Evolutionary conservation across 1,140 invertebrate genomes (phyloP).

Genomic region (Drosophila nebulosa): DNA sequence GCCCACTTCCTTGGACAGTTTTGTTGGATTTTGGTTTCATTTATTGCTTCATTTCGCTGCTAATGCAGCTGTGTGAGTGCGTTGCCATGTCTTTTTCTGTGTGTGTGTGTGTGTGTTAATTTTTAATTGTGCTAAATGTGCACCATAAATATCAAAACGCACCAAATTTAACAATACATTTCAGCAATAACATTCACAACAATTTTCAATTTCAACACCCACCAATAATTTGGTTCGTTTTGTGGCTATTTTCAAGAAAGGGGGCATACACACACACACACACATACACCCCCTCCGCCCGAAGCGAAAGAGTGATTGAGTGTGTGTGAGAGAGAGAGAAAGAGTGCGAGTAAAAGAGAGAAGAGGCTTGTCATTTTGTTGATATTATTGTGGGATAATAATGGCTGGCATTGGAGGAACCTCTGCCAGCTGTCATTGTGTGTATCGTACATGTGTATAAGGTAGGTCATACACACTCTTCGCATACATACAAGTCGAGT

Average conservation of each 20-base stretch:
- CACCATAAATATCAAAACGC: constrained; percentile 64
- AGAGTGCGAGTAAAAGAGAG: background rate
- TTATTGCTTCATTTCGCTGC: constrained; percentile 43
- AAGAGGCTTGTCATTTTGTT: constrained; percentile 12
- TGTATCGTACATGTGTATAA: constrained; percentile 14
- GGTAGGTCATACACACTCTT: constrained; percentile 20
- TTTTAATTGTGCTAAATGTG: constrained; percentile 79
- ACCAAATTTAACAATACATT: constrained; percentile 34
- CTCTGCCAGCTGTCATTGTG: constrained; percentile 62
- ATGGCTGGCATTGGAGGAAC: constrained; percentile 58
- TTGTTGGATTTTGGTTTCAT: constrained; percentile 29
- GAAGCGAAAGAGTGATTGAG: background rate
- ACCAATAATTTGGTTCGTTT: constrained; percentile 74
- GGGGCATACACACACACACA: background rate
- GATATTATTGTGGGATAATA: constrained; percentile 35
- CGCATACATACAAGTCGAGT: background rate
- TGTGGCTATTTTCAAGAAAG: constrained; percentile 51
- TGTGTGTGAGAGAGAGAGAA: background rate
- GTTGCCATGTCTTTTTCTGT: constrained; percentile 32
- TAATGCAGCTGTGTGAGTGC: constrained; percentile 4
- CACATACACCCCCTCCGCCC: no score
- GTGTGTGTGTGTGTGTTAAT: constrained; percentile 64
- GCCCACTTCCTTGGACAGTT: constrained; percentile 61
- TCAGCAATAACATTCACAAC: constrained; percentile 33
- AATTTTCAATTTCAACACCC: constrained; percentile 77